Conservation (phyloP, 2,888 invertebrate species). For the Dichetophora obliterata region DNA sequence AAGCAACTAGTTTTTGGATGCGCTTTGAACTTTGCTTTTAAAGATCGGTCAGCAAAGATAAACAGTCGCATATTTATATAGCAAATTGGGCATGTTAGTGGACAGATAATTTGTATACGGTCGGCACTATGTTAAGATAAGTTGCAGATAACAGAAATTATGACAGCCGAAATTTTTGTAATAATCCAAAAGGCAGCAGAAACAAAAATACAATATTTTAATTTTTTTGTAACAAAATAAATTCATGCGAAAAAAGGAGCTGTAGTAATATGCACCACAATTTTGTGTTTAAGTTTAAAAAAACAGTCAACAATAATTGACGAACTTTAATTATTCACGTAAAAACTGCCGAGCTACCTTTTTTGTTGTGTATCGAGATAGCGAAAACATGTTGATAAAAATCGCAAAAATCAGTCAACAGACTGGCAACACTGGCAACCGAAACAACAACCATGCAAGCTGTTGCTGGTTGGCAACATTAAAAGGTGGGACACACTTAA, state of each 20-base stretch:
- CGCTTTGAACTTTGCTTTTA: slow-evolving; percentile 3
- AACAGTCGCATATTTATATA: slow-evolving; percentile 61
- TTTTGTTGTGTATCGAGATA: neutral
- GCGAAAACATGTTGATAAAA: neutral
- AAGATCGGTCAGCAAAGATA: slow-evolving; percentile 63
- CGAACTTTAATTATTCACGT: neutral
- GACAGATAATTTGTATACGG: slow-evolving; percentile 66
- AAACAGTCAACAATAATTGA: neutral
- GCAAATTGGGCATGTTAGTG: slow-evolving; percentile 67
- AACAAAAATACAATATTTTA: neutral
- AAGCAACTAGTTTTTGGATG: slow-evolving; percentile 5
- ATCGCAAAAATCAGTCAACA: neutral
- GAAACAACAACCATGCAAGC: neutral
- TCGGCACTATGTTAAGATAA: slow-evolving; percentile 7
- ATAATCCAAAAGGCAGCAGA: neutral
- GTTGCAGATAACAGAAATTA: slow-evolving; percentile 16
- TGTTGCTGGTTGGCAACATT: neutral
- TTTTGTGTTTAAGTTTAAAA: no score
- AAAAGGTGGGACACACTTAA: neutral
- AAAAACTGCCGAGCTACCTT: neutral
- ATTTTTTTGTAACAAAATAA: no score
- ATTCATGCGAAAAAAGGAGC: neutral
- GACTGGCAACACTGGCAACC: neutral
- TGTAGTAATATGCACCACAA: no score
- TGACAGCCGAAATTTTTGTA: neutral